Evolutionary conservation across 2,113 vertebrate species (phyloP).

Genomic region (Oncorhynchus keta): DNA sequence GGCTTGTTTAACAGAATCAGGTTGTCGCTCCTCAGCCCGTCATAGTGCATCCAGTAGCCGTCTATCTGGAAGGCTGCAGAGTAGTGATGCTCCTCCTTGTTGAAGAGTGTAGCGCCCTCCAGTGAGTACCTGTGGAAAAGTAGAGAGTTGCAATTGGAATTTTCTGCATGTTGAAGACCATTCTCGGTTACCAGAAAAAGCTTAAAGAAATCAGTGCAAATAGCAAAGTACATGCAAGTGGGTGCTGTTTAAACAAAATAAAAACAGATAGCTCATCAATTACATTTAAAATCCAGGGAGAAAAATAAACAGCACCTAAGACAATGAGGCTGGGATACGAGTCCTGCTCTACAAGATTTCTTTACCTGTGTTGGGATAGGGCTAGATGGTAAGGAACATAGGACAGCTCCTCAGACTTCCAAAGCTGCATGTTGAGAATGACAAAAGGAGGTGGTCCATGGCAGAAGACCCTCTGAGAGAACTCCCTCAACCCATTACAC

Average conservation of each 20-base stretch:
- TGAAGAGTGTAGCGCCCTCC: slow-evolving; percentile 88
- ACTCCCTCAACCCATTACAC: slow-evolving; percentile 82
- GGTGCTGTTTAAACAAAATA: too few species aligned
- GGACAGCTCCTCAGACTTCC: slow-evolving; percentile 86
- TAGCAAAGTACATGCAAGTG: too few species aligned
- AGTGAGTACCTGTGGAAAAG: slow-evolving; percentile 76
- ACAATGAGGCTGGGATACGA: too few species aligned
- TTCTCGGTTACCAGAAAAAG: neutral
- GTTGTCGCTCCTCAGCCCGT: slow-evolving; percentile 82
- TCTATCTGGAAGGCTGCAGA: slow-evolving; percentile 86
- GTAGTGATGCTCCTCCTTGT: slow-evolving; percentile 87
- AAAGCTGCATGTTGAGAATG: slow-evolving; percentile 89
- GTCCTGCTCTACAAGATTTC: neutral
- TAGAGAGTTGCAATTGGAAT: neutral
- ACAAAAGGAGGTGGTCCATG: slow-evolving; percentile 85
- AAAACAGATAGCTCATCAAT: too few species aligned
- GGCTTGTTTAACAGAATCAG: slow-evolving; percentile 85
- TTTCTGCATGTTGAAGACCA: neutral
- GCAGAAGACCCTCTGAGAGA: slow-evolving; percentile 83
- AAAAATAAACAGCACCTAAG: too few species aligned
- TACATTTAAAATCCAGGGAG: too few species aligned
- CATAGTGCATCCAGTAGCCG: slow-evolving; percentile 84
- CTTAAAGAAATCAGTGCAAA: too few species aligned
- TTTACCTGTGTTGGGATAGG: slow-evolving; percentile 83
- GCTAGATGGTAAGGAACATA: slow-evolving; percentile 85